Evolutionary conservation across 2,113 vertebrate genomes (phyloP), one percentile per base, ranked within the genome.

Genomic region (Neopipo cinnamomea): DNA sequence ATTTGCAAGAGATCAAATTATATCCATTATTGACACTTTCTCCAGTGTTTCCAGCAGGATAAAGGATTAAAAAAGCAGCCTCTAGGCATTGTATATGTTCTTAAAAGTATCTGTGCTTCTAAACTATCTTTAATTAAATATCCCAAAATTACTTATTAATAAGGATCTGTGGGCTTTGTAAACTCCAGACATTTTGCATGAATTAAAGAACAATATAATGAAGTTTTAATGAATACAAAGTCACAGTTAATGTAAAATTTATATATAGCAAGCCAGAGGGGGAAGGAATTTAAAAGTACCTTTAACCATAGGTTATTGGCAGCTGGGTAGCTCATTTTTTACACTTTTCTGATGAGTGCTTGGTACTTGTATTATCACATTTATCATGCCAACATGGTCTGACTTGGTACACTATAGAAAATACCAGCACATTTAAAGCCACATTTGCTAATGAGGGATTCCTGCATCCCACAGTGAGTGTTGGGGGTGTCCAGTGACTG

Each of bases 141-240:
- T 67, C 91, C 95, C 78, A 2, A 92, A 87, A 71, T 86, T 61
- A 94, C 95, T 96, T 94, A 97, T 97, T 97, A 97, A 95, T 89
- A 96, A 92, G 81, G 68, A 95, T 62, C 61, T 41, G 61, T 88
- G 78, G 70, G 93, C 93, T 96, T 81, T 65, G 91, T 95, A 96
- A 93, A 97, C 96, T 73, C 68, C 77, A 95, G 91, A 89, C 62
- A 53, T 94, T 96, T 85, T 93, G 91, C 89, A 86, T 81, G 88
- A 96, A 97, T 97, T 95, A 86, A 96, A 96, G 93, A 96, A 93
- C 93, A 90, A 44, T 35, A 89, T 76, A 74, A 95, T 94, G n/a
- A 96, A 95, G 94, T 88, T 78, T 90, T 94, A 92, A 97, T 85
- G 81, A 90, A 77, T 91, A 94, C 94, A 94, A 91, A 65, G 49